These are phyloP conservation scores for Platorchestia sp. DNA, from an alignment of 1,140 invertebrate genomes.

Conservation along the genomic window DNA sequence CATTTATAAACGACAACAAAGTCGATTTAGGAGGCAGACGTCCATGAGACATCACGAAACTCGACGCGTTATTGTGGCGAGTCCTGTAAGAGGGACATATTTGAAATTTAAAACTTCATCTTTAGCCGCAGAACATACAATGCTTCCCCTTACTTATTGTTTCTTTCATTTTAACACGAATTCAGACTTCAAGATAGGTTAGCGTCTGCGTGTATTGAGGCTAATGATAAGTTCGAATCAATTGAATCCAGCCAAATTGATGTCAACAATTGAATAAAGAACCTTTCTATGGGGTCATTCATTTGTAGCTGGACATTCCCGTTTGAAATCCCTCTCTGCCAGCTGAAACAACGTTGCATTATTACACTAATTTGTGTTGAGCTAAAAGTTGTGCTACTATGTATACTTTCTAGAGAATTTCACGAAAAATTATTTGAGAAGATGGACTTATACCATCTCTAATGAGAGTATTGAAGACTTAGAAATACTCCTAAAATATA, in stretches of 20 bases:
- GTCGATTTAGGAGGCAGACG: not conserved
- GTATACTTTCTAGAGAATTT: not conserved
- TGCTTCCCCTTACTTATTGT: not conserved
- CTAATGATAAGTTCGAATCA: not conserved
- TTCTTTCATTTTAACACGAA: not conserved
- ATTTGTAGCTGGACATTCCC: not conserved
- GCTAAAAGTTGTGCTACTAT: too few species aligned
- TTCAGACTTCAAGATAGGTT: not conserved
- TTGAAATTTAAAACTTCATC: not conserved
- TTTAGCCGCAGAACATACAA: not conserved
- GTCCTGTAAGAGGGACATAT: not conserved
- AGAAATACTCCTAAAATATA: not conserved
- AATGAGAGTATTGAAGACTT: not conserved
- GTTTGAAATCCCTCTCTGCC: not conserved
- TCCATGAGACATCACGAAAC: not conserved
- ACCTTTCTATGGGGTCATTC: not conserved
- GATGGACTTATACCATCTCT: not conserved
- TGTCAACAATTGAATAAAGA: not conserved
- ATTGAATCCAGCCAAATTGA: not conserved
- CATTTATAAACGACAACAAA: not conserved
- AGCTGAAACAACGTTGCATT: not conserved
- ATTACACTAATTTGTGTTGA: not conserved
- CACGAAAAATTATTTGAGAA: not conserved
- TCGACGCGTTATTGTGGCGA: not conserved
- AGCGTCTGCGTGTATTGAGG: not conserved